These are phyloP conservation scores for Branchipolynoe longqiensis DNA, from an alignment of 2,888 invertebrate genomes.

Conservation along the genomic window DNA sequence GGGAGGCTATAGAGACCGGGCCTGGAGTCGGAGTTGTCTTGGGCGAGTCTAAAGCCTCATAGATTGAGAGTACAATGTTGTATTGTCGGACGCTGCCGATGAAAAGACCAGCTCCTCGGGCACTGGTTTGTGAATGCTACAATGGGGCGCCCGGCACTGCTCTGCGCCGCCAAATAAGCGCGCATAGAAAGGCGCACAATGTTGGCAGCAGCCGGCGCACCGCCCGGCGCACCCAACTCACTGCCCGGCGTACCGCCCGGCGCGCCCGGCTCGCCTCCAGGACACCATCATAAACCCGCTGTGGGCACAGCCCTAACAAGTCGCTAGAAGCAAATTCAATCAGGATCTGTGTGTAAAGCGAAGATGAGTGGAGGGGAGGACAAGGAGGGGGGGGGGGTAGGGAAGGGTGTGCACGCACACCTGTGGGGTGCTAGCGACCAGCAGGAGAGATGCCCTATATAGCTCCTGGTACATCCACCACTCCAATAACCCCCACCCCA, in stretches of 20 bases:
- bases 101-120: conserved; percentile 50
- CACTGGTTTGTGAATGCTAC: neutral
- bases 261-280: neutral
- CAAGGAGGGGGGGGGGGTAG: neutral
- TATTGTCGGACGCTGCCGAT: conserved; percentile 22
- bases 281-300: conserved; percentile 28
- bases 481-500: no score
- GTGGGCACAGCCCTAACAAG: conserved; percentile 34
- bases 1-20: conserved; percentile 29
- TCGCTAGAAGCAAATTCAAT: conserved; percentile 49
- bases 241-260: neutral
- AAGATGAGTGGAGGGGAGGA: neutral
- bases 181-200: conserved; percentile 53
- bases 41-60: conserved; percentile 47
- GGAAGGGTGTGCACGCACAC: no score
- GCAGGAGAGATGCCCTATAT: no score
- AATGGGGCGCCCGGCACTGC: conserved; percentile 7
- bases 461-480: no score
- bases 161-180: conserved; percentile 56
- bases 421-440: no score
- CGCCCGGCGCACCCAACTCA: no score
- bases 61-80: conserved; percentile 52
- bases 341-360: neutral
- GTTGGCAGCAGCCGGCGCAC: conserved; percentile 18
- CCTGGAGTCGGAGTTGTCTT: conserved; percentile 47